Base-by-base conservation (phyloP, 2,888 invertebrate genomes). In the Mythimna vitellina region DNA sequence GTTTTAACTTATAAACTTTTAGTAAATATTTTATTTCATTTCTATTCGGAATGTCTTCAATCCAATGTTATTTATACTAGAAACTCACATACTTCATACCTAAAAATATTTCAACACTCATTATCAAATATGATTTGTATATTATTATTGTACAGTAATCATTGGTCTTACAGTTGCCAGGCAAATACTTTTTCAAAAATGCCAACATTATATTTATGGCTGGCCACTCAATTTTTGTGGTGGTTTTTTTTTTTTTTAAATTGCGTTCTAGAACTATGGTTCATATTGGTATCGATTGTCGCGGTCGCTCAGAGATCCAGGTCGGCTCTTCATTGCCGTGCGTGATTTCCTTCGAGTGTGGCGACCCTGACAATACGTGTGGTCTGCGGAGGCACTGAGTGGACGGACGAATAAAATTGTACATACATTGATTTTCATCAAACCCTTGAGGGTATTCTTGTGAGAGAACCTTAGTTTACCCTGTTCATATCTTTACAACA, bases 41-140 rank as follows among this genome's bases (percentile, higher is more conserved):
- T 82, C 53, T 82, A 86, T 86, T 82, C 79, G 92, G 91, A 91
- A 90, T 92, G 89, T 91, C 86, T 80, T 76, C 80, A 87, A 87
- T 87, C 86, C 86, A 87, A 87, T 86, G 81, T 78, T 85, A 85
- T 76, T 75, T 76, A 87, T 86, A 86, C 83, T 89, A 86, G 86
- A 88, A 88, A 87, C 84, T 82, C 84, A 61, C 76, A 85, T 80
- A 82, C 56, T 75, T 79, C 83, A 71, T 77, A 81, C 72, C 76
- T 87, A 80, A 83, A 87, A 84, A 85, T 83, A 85, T 79, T 81
- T 82, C 66, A 86, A 87, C 81, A 82, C 76, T 76, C 71, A 65
- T 69, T 85, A 85, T 85, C 80, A 83, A 86, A 85, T 75, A 85
- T 69, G 65, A 80, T 82, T 85, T 77, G 76, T 81, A 86, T 82